phyloP scores from a whole-genome alignment of 2,113 vertebrate genomes.

The Pristiophorus japonicus region DNA sequence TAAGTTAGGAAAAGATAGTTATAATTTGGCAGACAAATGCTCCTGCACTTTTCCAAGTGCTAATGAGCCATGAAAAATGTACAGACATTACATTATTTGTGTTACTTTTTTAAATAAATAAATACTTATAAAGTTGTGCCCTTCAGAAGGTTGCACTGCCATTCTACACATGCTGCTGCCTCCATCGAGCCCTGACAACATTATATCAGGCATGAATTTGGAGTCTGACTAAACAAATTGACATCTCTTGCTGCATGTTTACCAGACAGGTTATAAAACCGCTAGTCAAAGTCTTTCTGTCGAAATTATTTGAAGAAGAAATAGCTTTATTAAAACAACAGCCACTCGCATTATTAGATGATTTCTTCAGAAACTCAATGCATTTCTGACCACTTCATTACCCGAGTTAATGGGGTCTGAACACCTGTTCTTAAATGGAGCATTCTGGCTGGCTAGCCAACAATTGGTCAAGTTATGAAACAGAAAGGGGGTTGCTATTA shows the following conservation, averaged over 20 bases:
- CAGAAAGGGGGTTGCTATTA: too few species aligned
- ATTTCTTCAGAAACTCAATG: background rate
- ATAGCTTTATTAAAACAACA: background rate
- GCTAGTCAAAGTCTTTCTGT: background rate
- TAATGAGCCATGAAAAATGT: background rate
- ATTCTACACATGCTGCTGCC: background rate
- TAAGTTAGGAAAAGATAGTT: too few species aligned
- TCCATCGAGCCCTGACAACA: background rate
- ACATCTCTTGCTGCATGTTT: background rate
- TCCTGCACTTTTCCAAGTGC: background rate
- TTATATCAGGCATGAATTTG: conserved; percentile 4
- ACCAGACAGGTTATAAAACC: background rate
- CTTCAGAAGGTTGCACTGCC: background rate
- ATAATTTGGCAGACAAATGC: background rate
- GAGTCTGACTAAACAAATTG: conserved; percentile 5
- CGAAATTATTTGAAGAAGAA: background rate
- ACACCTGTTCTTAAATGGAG: background rate
- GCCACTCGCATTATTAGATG: background rate
- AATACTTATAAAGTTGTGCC: background rate
- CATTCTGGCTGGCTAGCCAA: background rate
- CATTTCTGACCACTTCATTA: background rate
- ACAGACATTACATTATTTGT: too few species aligned
- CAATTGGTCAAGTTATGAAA: background rate
- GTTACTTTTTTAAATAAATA: conserved; percentile 9
- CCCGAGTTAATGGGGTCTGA: background rate